Conservation (phyloP, 35 echinoderm and acorn worm genomes). For the Anneissia japonica region DNA sequence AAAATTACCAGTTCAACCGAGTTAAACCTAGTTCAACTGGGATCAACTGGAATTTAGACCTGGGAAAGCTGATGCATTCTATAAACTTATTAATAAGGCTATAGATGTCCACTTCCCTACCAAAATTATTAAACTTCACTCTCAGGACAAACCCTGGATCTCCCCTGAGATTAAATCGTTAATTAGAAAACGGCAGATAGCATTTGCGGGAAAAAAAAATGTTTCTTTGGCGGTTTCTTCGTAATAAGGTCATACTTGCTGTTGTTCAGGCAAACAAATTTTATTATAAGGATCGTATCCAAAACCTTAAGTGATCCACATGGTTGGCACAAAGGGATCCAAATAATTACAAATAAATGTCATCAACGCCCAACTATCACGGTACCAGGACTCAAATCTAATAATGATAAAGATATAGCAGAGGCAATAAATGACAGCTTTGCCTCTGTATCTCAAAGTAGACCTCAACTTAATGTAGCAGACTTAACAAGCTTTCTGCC, state of each 20-base stretch:
- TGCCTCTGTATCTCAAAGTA: conserved; percentile 25
- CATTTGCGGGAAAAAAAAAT: conserved; percentile 27
- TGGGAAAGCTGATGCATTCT: conserved; percentile 35
- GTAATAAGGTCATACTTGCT: neutral
- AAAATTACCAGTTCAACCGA: too few relatives aligned
- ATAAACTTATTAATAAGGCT: neutral
- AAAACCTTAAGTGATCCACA: conserved; percentile 21
- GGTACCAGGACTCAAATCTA: neutral
- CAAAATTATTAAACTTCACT: conserved; percentile 15
- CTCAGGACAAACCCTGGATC: conserved; percentile 38
- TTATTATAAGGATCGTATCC: neutral
- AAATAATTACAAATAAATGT: conserved; percentile 17
- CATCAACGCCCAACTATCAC: neutral
- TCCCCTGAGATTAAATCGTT: conserved; percentile 18
- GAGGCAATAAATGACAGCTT: conserved; percentile 20
- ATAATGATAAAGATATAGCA: neutral
- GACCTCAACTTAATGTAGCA: neutral
- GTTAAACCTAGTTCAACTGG: too few relatives aligned
- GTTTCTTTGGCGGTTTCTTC: conserved; percentile 1
- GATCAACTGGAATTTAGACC: too few relatives aligned
- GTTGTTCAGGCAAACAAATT: conserved; percentile 8
- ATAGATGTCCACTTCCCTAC: conserved; percentile 25
- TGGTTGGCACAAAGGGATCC: conserved; percentile 33
- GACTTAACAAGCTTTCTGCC: conserved; percentile 9
- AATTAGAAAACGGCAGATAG: conserved; percentile 18